Conservation (phyloP, 2,888 invertebrate species). For the Cerastis leucographa region DNA sequence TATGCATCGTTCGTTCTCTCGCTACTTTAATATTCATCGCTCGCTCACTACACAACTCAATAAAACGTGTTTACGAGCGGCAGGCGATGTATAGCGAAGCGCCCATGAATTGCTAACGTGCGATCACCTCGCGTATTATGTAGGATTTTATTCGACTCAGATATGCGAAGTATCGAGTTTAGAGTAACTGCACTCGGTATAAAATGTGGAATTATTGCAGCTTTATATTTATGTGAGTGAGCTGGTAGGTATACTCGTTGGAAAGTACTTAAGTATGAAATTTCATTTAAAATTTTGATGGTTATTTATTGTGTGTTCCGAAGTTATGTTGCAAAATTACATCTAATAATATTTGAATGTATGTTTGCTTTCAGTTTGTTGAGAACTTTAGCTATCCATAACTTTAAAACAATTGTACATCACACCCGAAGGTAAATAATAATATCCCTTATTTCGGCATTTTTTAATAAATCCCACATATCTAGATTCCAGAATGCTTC, state of each 20-base stretch:
- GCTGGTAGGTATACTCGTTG: neutral
- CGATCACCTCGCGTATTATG: constrained; percentile 68
- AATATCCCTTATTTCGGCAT: neutral
- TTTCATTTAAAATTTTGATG: neutral
- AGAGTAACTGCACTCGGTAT: constrained; percentile 48
- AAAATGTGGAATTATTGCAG: constrained; percentile 49
- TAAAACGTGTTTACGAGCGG: constrained; percentile 85
- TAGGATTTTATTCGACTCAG: constrained; percentile 65
- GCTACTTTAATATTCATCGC: constrained; percentile 84
- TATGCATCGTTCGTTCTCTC: constrained; percentile 76
- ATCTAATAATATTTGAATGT: neutral
- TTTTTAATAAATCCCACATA: neutral
- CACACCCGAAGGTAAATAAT: neutral
- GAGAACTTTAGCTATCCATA: neutral
- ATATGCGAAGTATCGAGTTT: constrained; percentile 58
- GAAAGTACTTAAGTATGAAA: neutral
- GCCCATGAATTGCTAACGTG: constrained; percentile 79
- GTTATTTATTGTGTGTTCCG: neutral
- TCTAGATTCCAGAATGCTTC: neutral
- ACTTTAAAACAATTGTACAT: neutral
- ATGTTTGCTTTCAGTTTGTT: neutral
- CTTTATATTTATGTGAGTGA: constrained; percentile 17
- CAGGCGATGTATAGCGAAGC: constrained; percentile 80
- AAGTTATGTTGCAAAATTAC: neutral
- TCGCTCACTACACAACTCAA: constrained; percentile 81